These are phyloP conservation scores for Nycticryphes semicollaris DNA, from an alignment of 2,113 vertebrate species.

Conservation along the genomic window DNA sequence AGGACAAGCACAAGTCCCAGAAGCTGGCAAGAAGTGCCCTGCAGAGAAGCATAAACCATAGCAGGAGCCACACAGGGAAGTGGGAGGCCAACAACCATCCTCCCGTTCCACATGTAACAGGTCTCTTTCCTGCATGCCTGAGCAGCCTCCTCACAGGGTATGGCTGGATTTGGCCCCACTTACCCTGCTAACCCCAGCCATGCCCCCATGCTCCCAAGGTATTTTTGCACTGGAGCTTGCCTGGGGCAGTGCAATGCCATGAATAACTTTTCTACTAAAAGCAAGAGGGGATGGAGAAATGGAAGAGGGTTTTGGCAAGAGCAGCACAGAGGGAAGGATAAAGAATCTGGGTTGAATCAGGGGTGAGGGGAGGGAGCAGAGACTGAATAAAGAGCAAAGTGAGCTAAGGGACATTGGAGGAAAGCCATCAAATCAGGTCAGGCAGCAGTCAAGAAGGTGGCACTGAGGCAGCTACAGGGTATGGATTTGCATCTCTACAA, in stretches of 20 bases:
- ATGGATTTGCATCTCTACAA: background rate
- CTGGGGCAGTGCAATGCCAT: conserved; percentile 56
- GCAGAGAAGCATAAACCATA: background rate
- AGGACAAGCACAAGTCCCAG: background rate
- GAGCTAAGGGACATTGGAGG: background rate
- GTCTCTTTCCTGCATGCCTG: background rate
- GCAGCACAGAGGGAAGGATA: background rate
- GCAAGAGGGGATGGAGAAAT: background rate
- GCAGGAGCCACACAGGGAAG: background rate
- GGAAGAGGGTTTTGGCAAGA: conserved; percentile 14
- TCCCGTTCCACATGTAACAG: background rate
- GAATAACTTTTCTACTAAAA: conserved; percentile 51
- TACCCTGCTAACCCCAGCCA: conserved; percentile 47
- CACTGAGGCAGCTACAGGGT: background rate
- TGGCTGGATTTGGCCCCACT: background rate
- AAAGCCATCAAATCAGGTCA: background rate
- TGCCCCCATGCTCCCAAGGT: conserved; percentile 53
- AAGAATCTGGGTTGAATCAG: background rate
- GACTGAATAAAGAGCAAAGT: background rate
- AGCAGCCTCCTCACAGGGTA: background rate
- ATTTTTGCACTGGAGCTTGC: conserved; percentile 39
- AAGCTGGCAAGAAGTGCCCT: background rate
- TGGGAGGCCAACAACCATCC: background rate
- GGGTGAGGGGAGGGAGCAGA: background rate
- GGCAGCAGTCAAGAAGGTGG: background rate